These are phyloP conservation scores for Teleopsis dalmanni DNA, from an alignment of 1,140 invertebrate species.

Conservation along the genomic window DNA sequence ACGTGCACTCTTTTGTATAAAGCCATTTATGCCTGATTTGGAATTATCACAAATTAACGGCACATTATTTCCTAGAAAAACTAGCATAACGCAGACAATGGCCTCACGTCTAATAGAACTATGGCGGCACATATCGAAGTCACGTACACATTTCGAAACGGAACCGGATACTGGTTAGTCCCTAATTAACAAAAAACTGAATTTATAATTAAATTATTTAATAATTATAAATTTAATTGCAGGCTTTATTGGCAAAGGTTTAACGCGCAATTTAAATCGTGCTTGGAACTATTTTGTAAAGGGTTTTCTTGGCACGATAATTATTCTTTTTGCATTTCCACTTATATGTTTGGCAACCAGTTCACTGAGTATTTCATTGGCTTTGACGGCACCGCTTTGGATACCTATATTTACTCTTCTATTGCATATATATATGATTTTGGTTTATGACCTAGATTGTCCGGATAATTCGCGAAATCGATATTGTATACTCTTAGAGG, in stretches of 20 bases:
- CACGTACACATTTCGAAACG: constrained; percentile 82
- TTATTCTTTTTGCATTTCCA: constrained; percentile 72
- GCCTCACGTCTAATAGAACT: constrained; percentile 72
- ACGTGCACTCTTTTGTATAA: constrained; percentile 68
- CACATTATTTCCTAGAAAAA: constrained; percentile 78
- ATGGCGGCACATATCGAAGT: constrained; percentile 85
- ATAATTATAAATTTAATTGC: constrained; percentile 44
- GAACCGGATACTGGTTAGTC: constrained; percentile 78
- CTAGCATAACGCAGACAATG: constrained; percentile 77
- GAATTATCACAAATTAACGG: constrained; percentile 82
- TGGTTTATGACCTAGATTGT: constrained; percentile 78
- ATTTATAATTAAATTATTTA: not conserved
- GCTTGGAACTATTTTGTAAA: constrained; percentile 87
- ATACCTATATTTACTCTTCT: constrained; percentile 68
- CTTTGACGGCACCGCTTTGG: constrained; percentile 69
- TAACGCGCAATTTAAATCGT: constrained; percentile 80
- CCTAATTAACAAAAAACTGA: not conserved
- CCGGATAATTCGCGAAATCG: constrained; percentile 65
- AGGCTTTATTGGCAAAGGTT: constrained; percentile 89
- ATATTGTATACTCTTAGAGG: constrained; percentile 70
- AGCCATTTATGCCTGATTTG: constrained; percentile 80
- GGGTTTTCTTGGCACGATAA: constrained; percentile 73
- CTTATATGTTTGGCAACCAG: constrained; percentile 61
- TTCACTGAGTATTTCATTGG: constrained; percentile 59
- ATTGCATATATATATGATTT: constrained; percentile 66